Evolutionary conservation across 2,797 vertebrate species (phyloP), one percentile per base, ranked within the genome.

Genomic region (Rhinogobio ventralis): DNA sequence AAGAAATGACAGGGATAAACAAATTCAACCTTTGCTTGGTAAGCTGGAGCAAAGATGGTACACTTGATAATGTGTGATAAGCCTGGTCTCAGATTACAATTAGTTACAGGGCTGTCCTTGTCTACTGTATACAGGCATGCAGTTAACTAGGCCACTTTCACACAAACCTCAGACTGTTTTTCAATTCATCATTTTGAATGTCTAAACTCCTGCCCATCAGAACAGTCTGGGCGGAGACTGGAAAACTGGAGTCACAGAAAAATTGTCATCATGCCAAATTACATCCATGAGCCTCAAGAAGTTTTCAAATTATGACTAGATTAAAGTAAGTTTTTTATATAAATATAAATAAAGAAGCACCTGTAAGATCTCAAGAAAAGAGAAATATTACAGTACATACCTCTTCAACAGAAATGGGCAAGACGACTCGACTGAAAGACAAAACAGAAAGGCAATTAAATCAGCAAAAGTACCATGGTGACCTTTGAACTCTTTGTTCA

Each of bases 351-450:
- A 2, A n/a, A 51, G 25, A 72, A 82, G 30, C 23, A 62, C 30
- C 28, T 30, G 28, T 19, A 42, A 79, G 8, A 49, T 2, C 9
- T 68, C 25, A 64, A 64, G 60, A 67, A 51, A 68, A n/a, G 17
- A 49, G 36, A 9, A 9, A 51, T 46, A 42, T 42, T 1, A 45
- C 49, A 66, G 45, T 36, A 80, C 97, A 96, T 93, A 99, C 98
- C 97, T 99, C 98, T 81, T 98, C 97, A 92, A 99, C 98, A 64
- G 98, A 98, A 85, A 99, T 91, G 4, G 98, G 98, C 92, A 99
- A 95, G 91, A 99, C 91, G 85, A 99, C 95, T 0, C 97, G 97
- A 93, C 98, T 99, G 73, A 0, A 87, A 88, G 62, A 88, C 88
- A 72, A 91, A 95, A 93, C 45, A 94, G 79, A 53, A 36, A 87